Base-by-base conservation (phyloP, 2,888 invertebrate genomes). In the Sinopyrophorus schimmeli region DNA sequence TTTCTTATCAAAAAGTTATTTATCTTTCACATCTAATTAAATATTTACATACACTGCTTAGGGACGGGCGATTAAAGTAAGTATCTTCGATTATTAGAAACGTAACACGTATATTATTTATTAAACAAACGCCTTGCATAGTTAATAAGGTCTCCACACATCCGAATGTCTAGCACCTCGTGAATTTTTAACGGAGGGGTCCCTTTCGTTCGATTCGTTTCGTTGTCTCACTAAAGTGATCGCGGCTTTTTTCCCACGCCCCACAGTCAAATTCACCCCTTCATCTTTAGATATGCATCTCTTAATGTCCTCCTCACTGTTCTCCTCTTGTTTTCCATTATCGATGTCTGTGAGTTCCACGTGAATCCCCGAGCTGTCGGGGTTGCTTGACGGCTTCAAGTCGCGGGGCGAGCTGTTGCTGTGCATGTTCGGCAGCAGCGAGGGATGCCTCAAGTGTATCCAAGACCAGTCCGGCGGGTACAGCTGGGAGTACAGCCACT, bases 401-500 rank as follows among this genome's bases (percentile, higher is more conserved):
- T 51, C 51, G 37, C 60, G 54, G n/a, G 64, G 64, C 5, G 66
- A 62, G 10, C 58, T 54, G 27, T 55, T 58, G 44, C 63, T 58
- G 48, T 57, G 52, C 5, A 55, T 37, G 16, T 10, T 57, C 53
- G 15, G 63, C 55, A 6, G 63, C 60, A 35, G 35, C 1, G 53
- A 53, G 10, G 64, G 69, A 47, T 70, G 71, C 11, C 76, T 70
- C 34, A 76, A 71, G 17, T 78, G 75, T 65, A 87, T 76, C 86
- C 86, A 86, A 2, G 77, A 75, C 76, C 85, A 82, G 51, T 86
- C 86, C 58, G 83, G 82, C 39, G 84, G 84, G 65, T 88, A 88
- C 1, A 89, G 74, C 63, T 88, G 88, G 0, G 86, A 86, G 64
- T 88, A 88, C 3, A 88, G 71, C 88, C 87, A 88, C 51, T 87